Percentiles rank a stretch among this genome's conserved stretches.
Evolutionary conservation across 2,888 invertebrate genomes (phyloP).

Genomic region (Boloria selene): DNA sequence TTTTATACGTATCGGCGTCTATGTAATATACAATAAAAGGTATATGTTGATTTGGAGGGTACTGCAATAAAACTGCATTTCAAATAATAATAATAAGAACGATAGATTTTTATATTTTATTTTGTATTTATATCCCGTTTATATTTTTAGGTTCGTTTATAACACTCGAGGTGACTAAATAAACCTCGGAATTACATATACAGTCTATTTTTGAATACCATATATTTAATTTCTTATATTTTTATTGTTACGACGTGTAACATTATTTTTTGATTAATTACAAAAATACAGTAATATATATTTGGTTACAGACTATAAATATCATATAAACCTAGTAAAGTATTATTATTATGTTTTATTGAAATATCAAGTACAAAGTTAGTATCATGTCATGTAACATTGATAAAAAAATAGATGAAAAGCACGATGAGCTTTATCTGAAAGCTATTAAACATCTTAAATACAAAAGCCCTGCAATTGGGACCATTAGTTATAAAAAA

Average conservation of each 20-base stretch:
- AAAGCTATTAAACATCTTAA: constrained; percentile 6
- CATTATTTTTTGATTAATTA: constrained; percentile 19
- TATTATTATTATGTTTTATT: constrained; percentile 29
- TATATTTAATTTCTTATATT: constrained; percentile 23
- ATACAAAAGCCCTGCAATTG: not conserved
- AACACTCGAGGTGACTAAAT: constrained; percentile 23
- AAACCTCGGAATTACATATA: constrained; percentile 23
- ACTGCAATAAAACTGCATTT: constrained; percentile 62
- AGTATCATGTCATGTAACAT: constrained; percentile 3
- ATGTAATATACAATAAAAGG: constrained; percentile 56
- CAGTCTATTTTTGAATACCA: constrained; percentile 33
- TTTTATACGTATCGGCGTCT: constrained; percentile 53
- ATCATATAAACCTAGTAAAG: constrained; percentile 27
- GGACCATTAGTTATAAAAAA: constrained; percentile 24
- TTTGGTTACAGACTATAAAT: constrained; percentile 24
- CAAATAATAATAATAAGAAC: constrained; percentile 63
- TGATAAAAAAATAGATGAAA: not conserved
- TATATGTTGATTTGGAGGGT: constrained; percentile 57
- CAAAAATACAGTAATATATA: constrained; percentile 13
- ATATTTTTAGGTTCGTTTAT: constrained; percentile 48
- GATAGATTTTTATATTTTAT: constrained; percentile 68
- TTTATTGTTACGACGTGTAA: constrained; percentile 23
- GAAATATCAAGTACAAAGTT: constrained; percentile 30
- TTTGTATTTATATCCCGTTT: constrained; percentile 42
- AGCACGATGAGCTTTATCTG: not conserved